Base-by-base conservation (phyloP, 2,888 invertebrate species). In the Hypolimnas misippus region DNA sequence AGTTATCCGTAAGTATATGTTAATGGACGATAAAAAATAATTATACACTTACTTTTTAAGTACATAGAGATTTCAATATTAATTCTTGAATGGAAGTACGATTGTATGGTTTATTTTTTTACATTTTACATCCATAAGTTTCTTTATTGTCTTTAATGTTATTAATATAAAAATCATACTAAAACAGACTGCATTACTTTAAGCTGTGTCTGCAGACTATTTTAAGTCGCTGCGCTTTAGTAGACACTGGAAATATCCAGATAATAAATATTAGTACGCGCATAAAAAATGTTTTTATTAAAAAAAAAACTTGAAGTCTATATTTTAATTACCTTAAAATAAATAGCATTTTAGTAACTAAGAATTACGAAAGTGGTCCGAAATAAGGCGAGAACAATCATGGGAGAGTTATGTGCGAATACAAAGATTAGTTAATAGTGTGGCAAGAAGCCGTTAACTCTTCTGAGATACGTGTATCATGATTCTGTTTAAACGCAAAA, bases 321-420 rank as follows among this genome's bases (percentile, higher is more conserved):
- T 31, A n/a, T 25, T 51, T 31, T 46, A 46, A 57, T 60, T 57
- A 57, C 35, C 56, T 46, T 63, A 59, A 33, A 59, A 52, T 21
- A 62, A 58, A 35, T 57, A 52, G 44, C 38, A 64, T 62, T 72
- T 66, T 72, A 71, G 63, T 58, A 57, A 69, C 71, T 73, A 64
- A 67, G 65, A 66, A 69, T 73, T 72, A 67, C 72, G 67, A 71
- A 75, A 76, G 77, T 73, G 73, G 76, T 76, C 73, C 71, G 73
- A 78, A 79, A 76, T 74, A 76, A 76, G 74, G 77, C 80, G 81
- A 82, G 72, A 76, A 78, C 79, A 81, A 81, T 79, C 76, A 81
- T 82, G 83, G 78, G 82, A 83, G 72, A 75, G 69, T 68, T 67
- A 70, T 63, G 70, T 63, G 70, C 70, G 75, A 67, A 73, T 70